A percentile compares a stretch with the other conserved stretches of the same genome.
phyloP scores from a whole-genome alignment of 2,797 vertebrate genomes.

The Simalia tracyae region DNA sequence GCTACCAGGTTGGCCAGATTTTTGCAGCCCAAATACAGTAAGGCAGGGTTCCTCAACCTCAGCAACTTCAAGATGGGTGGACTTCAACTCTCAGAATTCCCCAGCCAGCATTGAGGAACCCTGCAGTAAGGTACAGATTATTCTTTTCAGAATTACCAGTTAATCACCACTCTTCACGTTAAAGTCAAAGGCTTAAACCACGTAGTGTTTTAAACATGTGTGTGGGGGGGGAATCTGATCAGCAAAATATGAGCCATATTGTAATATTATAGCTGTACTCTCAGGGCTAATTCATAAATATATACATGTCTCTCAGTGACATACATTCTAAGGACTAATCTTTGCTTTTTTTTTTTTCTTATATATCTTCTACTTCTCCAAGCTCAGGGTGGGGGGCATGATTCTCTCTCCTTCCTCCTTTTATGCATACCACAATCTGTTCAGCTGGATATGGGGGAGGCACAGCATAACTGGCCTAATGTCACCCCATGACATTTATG shows the following conservation, averaged over 20 bases:
- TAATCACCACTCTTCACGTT: not conserved
- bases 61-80: too few relatives aligned
- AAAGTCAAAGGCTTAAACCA: conserved; percentile 17
- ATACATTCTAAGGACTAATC: not conserved
- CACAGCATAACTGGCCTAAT: not conserved
- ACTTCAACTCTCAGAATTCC: too few relatives aligned
- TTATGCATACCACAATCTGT: not conserved
- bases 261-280: not conserved
- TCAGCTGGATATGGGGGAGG: not conserved
- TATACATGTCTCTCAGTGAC: not conserved
- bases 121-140: not conserved
- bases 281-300: not conserved
- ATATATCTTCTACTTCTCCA: not conserved
- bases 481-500: not conserved
- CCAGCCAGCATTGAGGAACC: too few relatives aligned
- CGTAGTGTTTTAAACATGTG: not conserved
- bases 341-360: not conserved
- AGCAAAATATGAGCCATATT: not conserved
- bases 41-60: too few relatives aligned
- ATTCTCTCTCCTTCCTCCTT: not conserved
- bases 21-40: not conserved
- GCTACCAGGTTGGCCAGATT: not conserved
- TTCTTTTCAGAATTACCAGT: conserved; percentile 39
- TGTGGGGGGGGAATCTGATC: not conserved
- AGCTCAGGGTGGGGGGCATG: not conserved